Conservation (phyloP, 2,888 invertebrate species). For the Andricus curvator region DNA sequence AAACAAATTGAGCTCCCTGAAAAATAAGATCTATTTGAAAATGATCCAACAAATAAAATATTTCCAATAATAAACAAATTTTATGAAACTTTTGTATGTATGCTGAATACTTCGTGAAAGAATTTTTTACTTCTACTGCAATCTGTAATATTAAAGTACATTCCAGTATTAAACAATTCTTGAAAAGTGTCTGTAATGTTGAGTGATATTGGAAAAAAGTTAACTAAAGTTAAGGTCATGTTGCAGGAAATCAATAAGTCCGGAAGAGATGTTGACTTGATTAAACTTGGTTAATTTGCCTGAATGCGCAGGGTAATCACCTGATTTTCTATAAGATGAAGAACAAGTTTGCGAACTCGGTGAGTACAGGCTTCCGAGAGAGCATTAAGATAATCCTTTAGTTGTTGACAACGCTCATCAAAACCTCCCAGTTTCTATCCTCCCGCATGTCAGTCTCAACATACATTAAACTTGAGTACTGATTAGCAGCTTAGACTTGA, state of each 20-base stretch:
- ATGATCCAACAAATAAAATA: too few species aligned
- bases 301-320: slow-evolving; percentile 57
- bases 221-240: neutral
- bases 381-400: slow-evolving; percentile 59
- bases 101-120: neutral
- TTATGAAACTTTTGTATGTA: neutral
- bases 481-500: slow-evolving; percentile 21
- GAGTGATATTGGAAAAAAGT: neutral
- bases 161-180: neutral
- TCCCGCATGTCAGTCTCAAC: slow-evolving; percentile 27
- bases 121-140: neutral
- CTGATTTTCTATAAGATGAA: slow-evolving; percentile 45
- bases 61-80: too few species aligned
- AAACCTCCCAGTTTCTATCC: slow-evolving; percentile 42
- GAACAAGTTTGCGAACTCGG: slow-evolving; percentile 24
- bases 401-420: slow-evolving; percentile 50
- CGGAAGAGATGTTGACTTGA: slow-evolving; percentile 57
- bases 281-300: slow-evolving; percentile 57
- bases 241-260: neutral
- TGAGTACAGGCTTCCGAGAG: neutral
- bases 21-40: too few species aligned
- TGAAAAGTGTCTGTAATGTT: neutral
- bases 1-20: too few species aligned
- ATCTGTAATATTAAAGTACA: neutral
- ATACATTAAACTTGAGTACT: neutral